A percentile compares a stretch with the other conserved stretches of the same genome.
phyloP scores from a whole-genome alignment of 1,140 invertebrate genomes.

The Aphidius gifuensis region DNA sequence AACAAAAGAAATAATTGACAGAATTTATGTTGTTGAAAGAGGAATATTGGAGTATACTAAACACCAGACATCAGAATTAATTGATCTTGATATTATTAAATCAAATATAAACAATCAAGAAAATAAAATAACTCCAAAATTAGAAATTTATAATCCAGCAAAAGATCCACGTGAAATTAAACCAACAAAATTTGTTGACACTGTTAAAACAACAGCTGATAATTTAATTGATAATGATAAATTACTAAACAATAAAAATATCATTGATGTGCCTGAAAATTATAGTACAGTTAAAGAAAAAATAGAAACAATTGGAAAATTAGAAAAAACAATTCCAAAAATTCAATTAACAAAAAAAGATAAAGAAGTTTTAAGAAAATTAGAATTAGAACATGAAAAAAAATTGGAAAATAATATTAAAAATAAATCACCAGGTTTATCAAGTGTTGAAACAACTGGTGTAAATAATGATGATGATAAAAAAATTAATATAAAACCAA shows the following conservation, averaged over 20 bases:
- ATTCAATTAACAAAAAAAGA: constrained; percentile 50
- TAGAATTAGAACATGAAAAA: constrained; percentile 48
- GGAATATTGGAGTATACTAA: constrained; percentile 43
- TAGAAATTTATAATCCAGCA: constrained; percentile 40
- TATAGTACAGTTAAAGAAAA: constrained; percentile 52
- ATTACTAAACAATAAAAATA: constrained; percentile 9
- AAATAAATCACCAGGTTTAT: constrained; percentile 26
- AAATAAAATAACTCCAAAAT: constrained; percentile 26
- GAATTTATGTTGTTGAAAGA: constrained; percentile 42
- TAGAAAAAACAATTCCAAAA: constrained; percentile 40
- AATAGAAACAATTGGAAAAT: constrained; percentile 43
- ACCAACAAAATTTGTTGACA: constrained; percentile 9
- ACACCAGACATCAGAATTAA: constrained; percentile 32
- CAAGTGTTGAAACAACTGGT: background rate
- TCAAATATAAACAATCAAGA: constrained; percentile 3
- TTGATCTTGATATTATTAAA: constrained; percentile 20
- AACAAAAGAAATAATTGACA: constrained; percentile 40
- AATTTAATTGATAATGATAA: background rate
- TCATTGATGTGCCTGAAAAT: constrained; percentile 28
- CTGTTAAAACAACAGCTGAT: constrained; percentile 6
- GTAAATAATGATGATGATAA: background rate
- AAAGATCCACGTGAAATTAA: constrained; percentile 46
- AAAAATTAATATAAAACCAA: constrained; percentile 12
- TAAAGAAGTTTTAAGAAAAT: constrained; percentile 43
- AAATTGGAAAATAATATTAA: constrained; percentile 32